phyloP scores from a whole-genome alignment of 2,888 invertebrate genomes.

The Bimastos eiseni region DNA sequence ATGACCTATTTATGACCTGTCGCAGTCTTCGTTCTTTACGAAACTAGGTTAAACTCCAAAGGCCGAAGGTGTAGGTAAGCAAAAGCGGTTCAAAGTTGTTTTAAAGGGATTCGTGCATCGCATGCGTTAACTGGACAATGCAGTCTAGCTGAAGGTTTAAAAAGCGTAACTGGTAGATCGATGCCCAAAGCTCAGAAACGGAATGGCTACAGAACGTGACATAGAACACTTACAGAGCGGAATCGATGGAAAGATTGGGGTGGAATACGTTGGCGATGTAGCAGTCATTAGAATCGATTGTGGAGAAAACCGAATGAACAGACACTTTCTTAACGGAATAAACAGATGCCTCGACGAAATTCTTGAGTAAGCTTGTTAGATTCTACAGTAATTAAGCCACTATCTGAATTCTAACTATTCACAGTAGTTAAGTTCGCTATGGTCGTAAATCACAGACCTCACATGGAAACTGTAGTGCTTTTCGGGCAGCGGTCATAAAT shows the following conservation, averaged over 20 bases:
- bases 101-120: not conserved
- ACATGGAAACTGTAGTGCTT: too few species aligned
- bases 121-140: not conserved
- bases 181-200: not conserved
- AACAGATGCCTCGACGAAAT: constrained; percentile 45
- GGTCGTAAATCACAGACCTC: too few species aligned
- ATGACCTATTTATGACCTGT: not conserved
- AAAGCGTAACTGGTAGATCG: not conserved
- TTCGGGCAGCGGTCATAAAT: too few species aligned
- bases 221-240: constrained; percentile 24
- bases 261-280: constrained; percentile 30
- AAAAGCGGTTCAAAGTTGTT: not conserved
- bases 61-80: not conserved
- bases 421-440: too few species aligned
- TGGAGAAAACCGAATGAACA: constrained; percentile 37
- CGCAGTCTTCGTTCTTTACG: not conserved
- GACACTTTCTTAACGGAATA: constrained; percentile 33
- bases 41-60: not conserved
- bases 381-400: not conserved
- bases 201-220: constrained; percentile 16
- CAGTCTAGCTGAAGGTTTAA: not conserved
- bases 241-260: constrained; percentile 21
- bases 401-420: too few species aligned
- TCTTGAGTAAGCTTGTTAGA: constrained; percentile 42
- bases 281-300: constrained; percentile 31